Evolutionary conservation across 2,797 vertebrate species (phyloP), one percentile per base, ranked within the genome.

Genomic region (Myotis vivesi): DNA sequence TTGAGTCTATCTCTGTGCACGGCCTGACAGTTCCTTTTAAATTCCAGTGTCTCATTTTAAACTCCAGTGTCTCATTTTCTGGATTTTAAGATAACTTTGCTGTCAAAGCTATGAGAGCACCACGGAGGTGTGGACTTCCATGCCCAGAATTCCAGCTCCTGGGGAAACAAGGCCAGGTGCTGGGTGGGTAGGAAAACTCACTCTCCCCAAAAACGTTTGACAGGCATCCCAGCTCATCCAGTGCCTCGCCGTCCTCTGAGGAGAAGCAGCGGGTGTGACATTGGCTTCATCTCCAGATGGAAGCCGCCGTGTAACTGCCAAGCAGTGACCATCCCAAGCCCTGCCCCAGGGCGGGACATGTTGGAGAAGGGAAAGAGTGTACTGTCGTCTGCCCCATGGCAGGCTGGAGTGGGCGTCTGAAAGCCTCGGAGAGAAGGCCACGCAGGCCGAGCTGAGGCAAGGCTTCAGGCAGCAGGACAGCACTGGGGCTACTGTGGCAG

Each of bases 21-120:
- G 1, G 1, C 68, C 92, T 66, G 80, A 91, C 66, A 76, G 51
- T 25, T 20, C 13, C 4, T 30, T 91, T 81, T 53, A 59, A 87
- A 94, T 96, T 96, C 30, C n/a, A 13, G 41, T 41, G 8, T 41
- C 41, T 41, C 41, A 41, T 41, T 9, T 41, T 41, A 41, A 41
- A 41, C 41, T 11, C 44, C 44, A 44, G 59, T 3, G 57, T 28
- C 22, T 36, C 53, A 87, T 89, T 95, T 90, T 53, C 89, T n/a
- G 0, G 72, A 95, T 79, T 72, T 85, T 76, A 89, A 94, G 75
- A 91, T 66, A 94, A 82, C 57, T 91, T 57, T 66, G 33, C 77
- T 92, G 86, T 96, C 93, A 93, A 95, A 87, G 73, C 81, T 88
- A 81, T 1, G 3, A 36, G 94, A 33, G 71, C 72, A 38, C 62